These are phyloP conservation scores for Cydia amplana DNA, from an alignment of 1,140 invertebrate genomes.

Conservation along the genomic window DNA sequence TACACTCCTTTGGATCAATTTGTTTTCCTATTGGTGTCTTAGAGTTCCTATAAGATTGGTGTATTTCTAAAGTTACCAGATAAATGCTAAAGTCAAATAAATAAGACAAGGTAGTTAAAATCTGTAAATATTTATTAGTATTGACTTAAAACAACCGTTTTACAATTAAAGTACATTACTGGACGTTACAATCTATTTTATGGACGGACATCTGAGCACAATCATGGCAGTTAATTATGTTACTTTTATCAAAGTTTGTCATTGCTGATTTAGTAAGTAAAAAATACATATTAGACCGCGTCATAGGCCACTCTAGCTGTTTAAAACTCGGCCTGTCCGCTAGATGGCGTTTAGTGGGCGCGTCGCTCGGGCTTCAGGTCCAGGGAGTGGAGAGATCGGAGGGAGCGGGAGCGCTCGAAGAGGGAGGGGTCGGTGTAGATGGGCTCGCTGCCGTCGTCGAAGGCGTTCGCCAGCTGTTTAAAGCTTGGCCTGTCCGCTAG, in stretches of 20 bases:
- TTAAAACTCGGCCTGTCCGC: not conserved
- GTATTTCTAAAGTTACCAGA: too few species aligned
- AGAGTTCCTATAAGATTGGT: too few species aligned
- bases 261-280: slow-evolving; percentile 9
- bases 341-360: slow-evolving; percentile 47
- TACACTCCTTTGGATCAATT: too few species aligned
- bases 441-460: slow-evolving; percentile 93
- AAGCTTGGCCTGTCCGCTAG: not conserved
- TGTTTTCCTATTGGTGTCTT: too few species aligned
- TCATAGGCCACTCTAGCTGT: not conserved
- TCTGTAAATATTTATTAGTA: slow-evolving; percentile 72
- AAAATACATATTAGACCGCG: not conserved
- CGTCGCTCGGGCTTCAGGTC: slow-evolving; percentile 71
- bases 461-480: slow-evolving; percentile 76
- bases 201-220: slow-evolving; percentile 50
- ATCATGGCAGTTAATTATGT: slow-evolving; percentile 51
- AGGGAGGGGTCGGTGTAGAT: slow-evolving; percentile 95
- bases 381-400: slow-evolving; percentile 78
- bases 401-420: slow-evolving; percentile 89
- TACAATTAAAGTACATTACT: slow-evolving; percentile 46
- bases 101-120: slow-evolving; percentile 34
- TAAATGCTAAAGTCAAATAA: not conserved
- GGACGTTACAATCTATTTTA: slow-evolving; percentile 40
- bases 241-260: slow-evolving; percentile 31
- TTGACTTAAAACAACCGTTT: slow-evolving; percentile 60